Evolutionary conservation across 2,888 invertebrate genomes (phyloP), one percentile per base, ranked within the genome.

Genomic region (Macrophya alboannulata): DNA sequence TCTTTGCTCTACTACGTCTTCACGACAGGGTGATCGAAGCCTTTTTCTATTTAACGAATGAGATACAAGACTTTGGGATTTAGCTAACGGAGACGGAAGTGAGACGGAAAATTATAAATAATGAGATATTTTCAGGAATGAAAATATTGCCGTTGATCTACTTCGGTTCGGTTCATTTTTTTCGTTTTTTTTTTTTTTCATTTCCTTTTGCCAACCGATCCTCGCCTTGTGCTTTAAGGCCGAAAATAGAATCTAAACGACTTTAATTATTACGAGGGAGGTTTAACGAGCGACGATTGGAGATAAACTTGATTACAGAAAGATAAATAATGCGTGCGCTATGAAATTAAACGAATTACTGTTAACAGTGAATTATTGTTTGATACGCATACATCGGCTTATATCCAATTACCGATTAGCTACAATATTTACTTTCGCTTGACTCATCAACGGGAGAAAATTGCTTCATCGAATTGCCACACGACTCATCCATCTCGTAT

Each of bases 101-200:
- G 89, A 88, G 91, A 90, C 92, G 92, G 92, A 92, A 92, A 92
- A 92, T 92, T 92, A 92, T 92, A 92, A 92, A 92, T 92, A 92
- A 92, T 91, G 92, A 92, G 92, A 90, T 43, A 81, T 59, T 40
- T 81, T 43, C 62, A 62, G 59, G 37, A 10, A 81, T 62, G 40
- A 21, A 43, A 81, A 4, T 37, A 21, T 37, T 17, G 68, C 68
- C 68, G 40, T 62, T 37, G 62, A 62, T 81, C 81, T 55, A 55
- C 37, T 51, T 55, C 31, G 48, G 31, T 72, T 51, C 55, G 15
- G 15, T n/a, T 55, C 15, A 5, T 55, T 55, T n/a, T 12, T 17
- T n/a, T 55, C 5, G 12, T 37, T 37, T 68, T n/a, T 17, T 10
- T 25, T 68, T 31, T 17, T 15, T 68, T 37, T 68, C 17, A 37